A percentile compares a stretch with the other conserved stretches of the same genome.
These are phyloP conservation scores for Galerucella nymphaeae DNA, from an alignment of 2,888 invertebrate genomes.

Conservation along the genomic window DNA sequence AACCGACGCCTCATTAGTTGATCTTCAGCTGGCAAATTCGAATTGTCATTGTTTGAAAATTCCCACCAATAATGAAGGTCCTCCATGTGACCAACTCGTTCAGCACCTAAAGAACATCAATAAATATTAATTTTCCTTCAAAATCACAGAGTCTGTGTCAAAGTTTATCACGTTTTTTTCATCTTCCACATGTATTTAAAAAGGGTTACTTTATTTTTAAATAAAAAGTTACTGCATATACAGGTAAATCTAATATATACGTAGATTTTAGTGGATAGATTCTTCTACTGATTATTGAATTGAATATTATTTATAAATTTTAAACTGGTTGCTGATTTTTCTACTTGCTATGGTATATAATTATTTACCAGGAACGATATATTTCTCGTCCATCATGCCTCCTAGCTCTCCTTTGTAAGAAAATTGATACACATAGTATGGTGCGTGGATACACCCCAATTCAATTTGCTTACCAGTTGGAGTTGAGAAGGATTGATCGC, in stretches of 20 bases:
- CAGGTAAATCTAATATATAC: no score
- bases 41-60: constrained; percentile 20
- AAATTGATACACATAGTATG: constrained; percentile 34
- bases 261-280: no score
- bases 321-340: no score
- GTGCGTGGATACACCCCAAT: constrained; percentile 21
- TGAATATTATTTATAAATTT: no score
- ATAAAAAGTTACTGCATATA: no score
- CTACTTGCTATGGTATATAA: no score
- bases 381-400: constrained; percentile 21
- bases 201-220: no score
- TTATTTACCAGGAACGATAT: constrained; percentile 31
- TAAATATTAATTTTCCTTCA: background rate
- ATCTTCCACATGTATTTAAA: no score
- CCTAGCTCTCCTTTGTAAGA: constrained; percentile 36
- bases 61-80: constrained; percentile 33
- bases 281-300: no score
- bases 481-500: constrained; percentile 27
- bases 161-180: no score
- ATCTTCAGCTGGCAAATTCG: constrained; percentile 20
- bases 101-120: constrained; percentile 12
- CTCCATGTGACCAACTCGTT: constrained; percentile 31
- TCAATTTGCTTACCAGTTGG: constrained; percentile 35
- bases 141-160: no score
- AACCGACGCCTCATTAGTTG: constrained; percentile 25